Evolutionary conservation across 2,113 vertebrate species (phyloP), one percentile per base, ranked within the genome.

Genomic region (Sorex fumeus): DNA sequence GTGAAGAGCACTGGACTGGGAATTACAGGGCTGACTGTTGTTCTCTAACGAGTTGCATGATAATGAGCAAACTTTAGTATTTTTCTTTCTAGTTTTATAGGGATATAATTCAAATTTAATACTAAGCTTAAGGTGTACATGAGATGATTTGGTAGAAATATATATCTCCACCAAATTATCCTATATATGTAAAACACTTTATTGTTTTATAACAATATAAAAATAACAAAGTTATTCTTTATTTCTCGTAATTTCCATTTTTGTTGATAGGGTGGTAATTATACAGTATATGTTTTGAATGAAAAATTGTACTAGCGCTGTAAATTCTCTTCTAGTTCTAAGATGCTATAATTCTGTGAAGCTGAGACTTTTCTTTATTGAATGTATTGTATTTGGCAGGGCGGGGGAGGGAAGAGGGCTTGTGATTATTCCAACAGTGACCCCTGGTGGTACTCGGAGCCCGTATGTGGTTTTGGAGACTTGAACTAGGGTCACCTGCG

Each of bases 291-390:
- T 25, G 67, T 21, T 53, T 6, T 88, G 11, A 47, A 5, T 77
- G 80, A 62, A 47, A 67, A 15, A 60, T 69, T 47, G 28, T 9
- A 77, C 12, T 77, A 15, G 5, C 82, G 40, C 45, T 78, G 13
- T 77, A 23, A 36, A 86, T 84, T 88, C n/a, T 66, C 69, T 71
- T 91, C 27, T 10, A 71, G 40, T 32, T 90, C 19, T 79, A 47
- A 84, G 62, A 87, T 64, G 18, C 43, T 76, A 3, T 72, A 28
- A 62, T 75, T 94, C 47, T 75, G 0, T 92, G 45, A 90, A 66
- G 16, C 4, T 84, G 36, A 78, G 40, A 87, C 32, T 78, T 71
- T 77, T 19, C 74, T 84, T 85, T 85, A 75, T 40, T 80, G 8
- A 69, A 32, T 87, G 57, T 60, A 40, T 8, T 79, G 92, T 80